These are phyloP conservation scores for Apus apus DNA, from an alignment of 2,113 vertebrate species.

Conservation along the genomic window DNA sequence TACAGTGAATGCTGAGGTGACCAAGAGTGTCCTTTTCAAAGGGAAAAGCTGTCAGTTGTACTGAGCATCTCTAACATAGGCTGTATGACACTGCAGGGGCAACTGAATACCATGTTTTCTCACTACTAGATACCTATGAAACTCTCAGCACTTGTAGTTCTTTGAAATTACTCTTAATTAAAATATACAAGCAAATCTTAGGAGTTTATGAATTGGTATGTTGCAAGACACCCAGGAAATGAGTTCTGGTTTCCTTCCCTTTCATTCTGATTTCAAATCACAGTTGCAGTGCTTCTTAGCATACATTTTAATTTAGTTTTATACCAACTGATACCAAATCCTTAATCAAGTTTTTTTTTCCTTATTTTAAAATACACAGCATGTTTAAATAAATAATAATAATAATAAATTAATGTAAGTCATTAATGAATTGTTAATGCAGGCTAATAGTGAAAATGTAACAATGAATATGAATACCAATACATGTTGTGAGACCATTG, in stretches of 20 bases:
- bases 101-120: neutral
- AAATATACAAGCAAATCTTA: neutral
- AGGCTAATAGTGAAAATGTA: neutral
- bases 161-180: neutral
- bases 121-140: neutral
- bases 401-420: neutral
- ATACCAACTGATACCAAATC: neutral
- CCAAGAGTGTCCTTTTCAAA: neutral
- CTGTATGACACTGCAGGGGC: neutral
- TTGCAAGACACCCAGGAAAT: neutral
- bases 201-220: neutral
- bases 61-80: neutral
- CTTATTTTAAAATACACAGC: neutral
- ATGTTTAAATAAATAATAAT: neutral
- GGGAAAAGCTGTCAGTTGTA: neutral
- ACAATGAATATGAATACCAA: neutral
- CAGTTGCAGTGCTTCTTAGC: neutral
- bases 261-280: neutral
- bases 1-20: neutral
- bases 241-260: neutral
- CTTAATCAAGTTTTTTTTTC: neutral
- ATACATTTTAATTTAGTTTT: neutral
- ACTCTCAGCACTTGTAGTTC: fast-evolving
- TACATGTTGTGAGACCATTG: neutral
- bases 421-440: conserved; percentile 38